A percentile compares a stretch with the other conserved stretches of the same genome.
phyloP scores from a whole-genome alignment of 2,113 vertebrate genomes.

The Mormyrus iriodes region DNA sequence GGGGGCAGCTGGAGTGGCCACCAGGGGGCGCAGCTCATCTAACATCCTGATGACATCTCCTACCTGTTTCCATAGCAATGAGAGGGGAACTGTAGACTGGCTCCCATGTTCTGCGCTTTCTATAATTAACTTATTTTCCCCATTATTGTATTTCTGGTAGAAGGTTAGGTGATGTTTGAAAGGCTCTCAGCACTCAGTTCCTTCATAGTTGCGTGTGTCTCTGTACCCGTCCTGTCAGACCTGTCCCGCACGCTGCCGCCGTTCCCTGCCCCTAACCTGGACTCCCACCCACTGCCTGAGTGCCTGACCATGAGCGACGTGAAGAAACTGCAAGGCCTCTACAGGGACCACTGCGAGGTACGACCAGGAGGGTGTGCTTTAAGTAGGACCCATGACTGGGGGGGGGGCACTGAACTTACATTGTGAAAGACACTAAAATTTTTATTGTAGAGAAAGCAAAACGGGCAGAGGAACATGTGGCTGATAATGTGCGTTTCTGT shows the following conservation, averaged over 20 bases:
- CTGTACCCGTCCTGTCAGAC: constrained; percentile 57
- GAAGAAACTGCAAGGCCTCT: constrained; percentile 82
- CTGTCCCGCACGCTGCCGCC: constrained; percentile 80
- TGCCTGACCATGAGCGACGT: constrained; percentile 72
- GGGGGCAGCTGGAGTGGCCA: not conserved
- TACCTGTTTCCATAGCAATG: not conserved
- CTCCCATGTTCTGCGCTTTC: not conserved
- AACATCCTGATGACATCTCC: not conserved
- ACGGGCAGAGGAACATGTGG: not conserved
- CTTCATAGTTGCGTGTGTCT: constrained; percentile 4
- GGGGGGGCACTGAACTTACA: not conserved
- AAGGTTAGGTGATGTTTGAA: not conserved
- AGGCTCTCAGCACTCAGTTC: not conserved
- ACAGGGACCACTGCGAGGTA: constrained; percentile 94
- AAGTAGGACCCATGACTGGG: not conserved
- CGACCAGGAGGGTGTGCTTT: not conserved
- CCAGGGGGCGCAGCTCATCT: not conserved
- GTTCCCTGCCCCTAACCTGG: constrained; percentile 78
- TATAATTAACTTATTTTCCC: not conserved
- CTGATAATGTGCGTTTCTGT: not conserved
- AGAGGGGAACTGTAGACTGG: not conserved
- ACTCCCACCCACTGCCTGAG: constrained; percentile 68
- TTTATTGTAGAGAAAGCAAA: not conserved
- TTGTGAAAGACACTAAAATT: not conserved
- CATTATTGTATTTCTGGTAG: not conserved